Evolutionary conservation across 2,113 vertebrate genomes (phyloP).

Genomic region (Salvelinus alpinus): DNA sequence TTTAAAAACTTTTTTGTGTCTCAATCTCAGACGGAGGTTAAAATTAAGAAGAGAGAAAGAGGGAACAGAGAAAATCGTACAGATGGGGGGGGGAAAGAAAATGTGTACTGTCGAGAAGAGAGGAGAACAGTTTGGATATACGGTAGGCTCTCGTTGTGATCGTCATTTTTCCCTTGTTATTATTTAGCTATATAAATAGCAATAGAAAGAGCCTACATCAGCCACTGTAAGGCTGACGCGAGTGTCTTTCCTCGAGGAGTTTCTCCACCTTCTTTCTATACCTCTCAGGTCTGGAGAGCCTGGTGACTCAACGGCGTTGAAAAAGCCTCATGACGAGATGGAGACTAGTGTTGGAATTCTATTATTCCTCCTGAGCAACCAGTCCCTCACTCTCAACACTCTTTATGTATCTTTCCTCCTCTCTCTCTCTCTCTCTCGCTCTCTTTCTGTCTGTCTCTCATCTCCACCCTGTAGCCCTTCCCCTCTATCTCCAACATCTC

Average conservation of each 20-base stretch:
- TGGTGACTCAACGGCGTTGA: slow-evolving; percentile 49
- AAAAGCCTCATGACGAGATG: slow-evolving; percentile 59
- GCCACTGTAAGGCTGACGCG: neutral
- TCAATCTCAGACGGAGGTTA: no score
- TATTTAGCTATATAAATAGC: no score
- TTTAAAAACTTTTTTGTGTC: no score
- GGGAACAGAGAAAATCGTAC: no score
- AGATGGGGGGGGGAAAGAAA: no score
- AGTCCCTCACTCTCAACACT: neutral
- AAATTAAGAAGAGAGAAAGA: no score
- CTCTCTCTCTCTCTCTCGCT: slow-evolving; percentile 4
- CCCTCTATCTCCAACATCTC: neutral
- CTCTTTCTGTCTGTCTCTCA: neutral
- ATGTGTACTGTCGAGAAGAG: no score
- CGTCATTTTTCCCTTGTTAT: no score
- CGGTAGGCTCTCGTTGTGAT: no score
- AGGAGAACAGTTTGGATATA: no score
- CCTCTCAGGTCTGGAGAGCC: neutral
- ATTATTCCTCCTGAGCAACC: neutral
- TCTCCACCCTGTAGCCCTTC: slow-evolving; percentile 5
- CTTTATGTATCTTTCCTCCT: neutral
- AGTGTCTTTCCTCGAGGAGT: no score
- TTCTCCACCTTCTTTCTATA: neutral
- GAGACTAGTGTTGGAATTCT: slow-evolving; percentile 66
- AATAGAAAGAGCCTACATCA: no score